These are phyloP conservation scores for Pipa parva DNA, from an alignment of 2,113 vertebrate genomes.

Conservation along the genomic window DNA sequence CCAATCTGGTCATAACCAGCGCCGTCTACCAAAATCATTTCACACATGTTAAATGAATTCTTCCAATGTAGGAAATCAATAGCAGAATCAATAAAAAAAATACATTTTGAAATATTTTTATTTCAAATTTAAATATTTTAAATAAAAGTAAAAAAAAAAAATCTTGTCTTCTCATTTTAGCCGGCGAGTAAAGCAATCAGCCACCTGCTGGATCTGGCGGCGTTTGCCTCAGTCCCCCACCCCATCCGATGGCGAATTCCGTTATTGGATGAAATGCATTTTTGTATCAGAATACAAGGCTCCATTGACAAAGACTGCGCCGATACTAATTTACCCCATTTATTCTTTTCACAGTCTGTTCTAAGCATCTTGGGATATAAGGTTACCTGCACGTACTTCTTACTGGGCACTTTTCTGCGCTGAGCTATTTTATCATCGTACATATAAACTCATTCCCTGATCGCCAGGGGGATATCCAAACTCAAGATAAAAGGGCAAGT, in stretches of 20 bases:
- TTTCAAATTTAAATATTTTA: no score
- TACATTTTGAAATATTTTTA: no score
- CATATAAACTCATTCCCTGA: not conserved
- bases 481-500: not conserved
- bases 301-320: constrained; percentile 4
- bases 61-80: no score
- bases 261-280: constrained; percentile 22
- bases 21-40: no score
- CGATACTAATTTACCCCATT: not conserved
- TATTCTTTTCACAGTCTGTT: not conserved
- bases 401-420: not conserved
- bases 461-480: not conserved
- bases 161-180: constrained; percentile 10
- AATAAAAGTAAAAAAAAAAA: constrained; percentile 14
- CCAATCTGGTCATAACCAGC: no score
- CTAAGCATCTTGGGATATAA: constrained; percentile 16
- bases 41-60: no score
- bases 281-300: not conserved
- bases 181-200: constrained; percentile 2
- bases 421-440: not conserved
- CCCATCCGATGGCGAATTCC: not conserved
- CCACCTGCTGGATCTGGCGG: constrained; percentile 22
- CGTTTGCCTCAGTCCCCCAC: not conserved
- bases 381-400: constrained; percentile 6
- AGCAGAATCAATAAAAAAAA: no score